These are phyloP conservation scores for Girardia tigrina DNA, from an alignment of 2,888 invertebrate genomes.

Conservation along the genomic window DNA sequence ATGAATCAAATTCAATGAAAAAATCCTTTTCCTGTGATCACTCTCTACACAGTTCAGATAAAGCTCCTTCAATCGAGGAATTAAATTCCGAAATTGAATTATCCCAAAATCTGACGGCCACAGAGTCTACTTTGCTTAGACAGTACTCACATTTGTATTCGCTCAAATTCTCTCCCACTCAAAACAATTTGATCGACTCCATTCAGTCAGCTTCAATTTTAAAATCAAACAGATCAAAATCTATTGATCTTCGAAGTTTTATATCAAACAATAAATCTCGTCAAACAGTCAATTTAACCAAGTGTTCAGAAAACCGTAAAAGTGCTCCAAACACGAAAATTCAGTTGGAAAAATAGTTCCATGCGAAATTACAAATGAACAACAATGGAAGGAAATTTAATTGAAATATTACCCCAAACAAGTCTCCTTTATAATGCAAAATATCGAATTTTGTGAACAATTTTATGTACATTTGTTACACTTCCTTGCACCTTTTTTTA, in stretches of 20 bases:
- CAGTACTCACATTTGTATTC: constrained; percentile 19
- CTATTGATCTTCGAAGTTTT: background rate
- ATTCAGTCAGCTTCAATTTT: constrained; percentile 1
- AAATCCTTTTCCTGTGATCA: constrained; percentile 13
- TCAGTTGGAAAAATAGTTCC: background rate
- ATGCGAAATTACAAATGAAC: no score
- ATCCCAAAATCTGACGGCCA: background rate
- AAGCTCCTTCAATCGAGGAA: background rate
- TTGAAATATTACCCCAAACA: no score
- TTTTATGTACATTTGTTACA: background rate
- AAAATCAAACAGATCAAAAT: background rate
- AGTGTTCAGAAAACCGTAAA: background rate
- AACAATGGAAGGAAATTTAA: no score
- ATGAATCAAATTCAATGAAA: constrained; percentile 6
- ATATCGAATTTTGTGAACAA: background rate
- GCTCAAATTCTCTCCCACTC: background rate
- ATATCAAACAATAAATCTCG: background rate
- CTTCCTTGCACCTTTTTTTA: no score
- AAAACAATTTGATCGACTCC: background rate
- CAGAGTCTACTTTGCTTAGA: background rate
- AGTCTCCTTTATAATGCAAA: no score
- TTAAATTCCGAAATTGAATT: background rate
- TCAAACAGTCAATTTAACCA: background rate
- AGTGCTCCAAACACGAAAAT: background rate
- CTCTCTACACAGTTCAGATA: background rate